phyloP scores from a whole-genome alignment of 2,888 invertebrate genomes.

The Mylabris sibirica region DNA sequence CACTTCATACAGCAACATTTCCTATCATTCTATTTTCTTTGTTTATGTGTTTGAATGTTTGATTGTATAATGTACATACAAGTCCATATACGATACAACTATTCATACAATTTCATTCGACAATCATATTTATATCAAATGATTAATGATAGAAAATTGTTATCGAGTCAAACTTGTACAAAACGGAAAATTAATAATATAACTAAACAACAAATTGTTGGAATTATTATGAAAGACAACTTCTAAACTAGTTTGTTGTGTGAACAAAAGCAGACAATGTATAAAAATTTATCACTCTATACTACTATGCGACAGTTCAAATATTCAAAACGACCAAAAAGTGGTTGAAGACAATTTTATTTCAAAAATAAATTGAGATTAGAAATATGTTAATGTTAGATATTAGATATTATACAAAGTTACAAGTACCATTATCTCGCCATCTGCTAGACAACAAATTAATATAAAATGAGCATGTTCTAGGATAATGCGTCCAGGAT shows the following conservation, averaged over 20 bases:
- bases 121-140: background rate
- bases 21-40: constrained; percentile 7
- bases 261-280: background rate
- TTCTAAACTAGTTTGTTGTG: background rate
- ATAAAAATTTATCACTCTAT: background rate
- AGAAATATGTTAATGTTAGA: background rate
- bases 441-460: background rate
- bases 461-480: background rate
- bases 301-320: background rate
- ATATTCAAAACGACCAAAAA: background rate
- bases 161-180: background rate
- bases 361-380: background rate
- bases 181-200: background rate
- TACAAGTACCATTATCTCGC: background rate
- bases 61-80: background rate
- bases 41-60: background rate
- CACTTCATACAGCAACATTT: background rate
- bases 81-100: background rate
- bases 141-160: constrained; percentile 4
- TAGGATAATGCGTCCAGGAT: no score
- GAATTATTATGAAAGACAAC: background rate
- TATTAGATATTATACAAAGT: background rate
- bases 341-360: background rate
- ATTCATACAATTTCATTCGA: background rate
- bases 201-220: background rate